Percentiles rank a stretch among this genome's conserved stretches.
Conservation (phyloP, 2,113 vertebrate genomes). For the Desmodus rotundus region DNA sequence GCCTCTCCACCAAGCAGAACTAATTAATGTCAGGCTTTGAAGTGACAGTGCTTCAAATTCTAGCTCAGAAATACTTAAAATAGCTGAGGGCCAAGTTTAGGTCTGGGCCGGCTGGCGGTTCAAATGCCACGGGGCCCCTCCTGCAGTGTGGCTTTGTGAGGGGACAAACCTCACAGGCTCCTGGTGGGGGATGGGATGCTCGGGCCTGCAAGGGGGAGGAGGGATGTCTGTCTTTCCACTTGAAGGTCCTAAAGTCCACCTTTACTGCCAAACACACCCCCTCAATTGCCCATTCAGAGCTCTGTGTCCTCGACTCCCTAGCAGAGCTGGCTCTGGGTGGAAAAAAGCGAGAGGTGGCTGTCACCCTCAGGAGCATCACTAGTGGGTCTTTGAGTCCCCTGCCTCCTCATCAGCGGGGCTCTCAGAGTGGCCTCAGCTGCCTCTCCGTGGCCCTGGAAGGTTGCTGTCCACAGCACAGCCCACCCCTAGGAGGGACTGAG, state of each 20-base stretch:
- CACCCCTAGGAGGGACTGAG: rapidly evolving
- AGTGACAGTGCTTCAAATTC: not conserved
- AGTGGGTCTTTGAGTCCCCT: not conserved
- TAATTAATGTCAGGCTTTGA: not conserved
- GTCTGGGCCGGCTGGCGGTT: not conserved
- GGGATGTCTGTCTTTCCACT: rapidly evolving
- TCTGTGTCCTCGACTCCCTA: not conserved
- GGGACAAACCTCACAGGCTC: not conserved
- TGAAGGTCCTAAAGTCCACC: too few relatives aligned
- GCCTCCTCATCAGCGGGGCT: not conserved
- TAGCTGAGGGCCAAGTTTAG: not conserved
- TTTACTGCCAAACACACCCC: rapidly evolving
- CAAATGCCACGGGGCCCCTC: too few relatives aligned
- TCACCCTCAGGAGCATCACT: not conserved
- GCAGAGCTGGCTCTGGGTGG: not conserved
- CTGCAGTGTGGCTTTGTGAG: not conserved
- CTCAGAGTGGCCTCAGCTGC: not conserved
- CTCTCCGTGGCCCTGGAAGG: not conserved
- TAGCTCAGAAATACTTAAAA: not conserved
- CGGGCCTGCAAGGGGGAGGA: not conserved
- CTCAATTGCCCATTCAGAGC: not conserved
- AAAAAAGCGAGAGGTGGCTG: not conserved
- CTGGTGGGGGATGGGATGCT: rapidly evolving
- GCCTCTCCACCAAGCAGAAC: not conserved
- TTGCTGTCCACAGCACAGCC: not conserved